phyloP scores from a whole-genome alignment of 2,113 vertebrate species.

The Esox niger region DNA sequence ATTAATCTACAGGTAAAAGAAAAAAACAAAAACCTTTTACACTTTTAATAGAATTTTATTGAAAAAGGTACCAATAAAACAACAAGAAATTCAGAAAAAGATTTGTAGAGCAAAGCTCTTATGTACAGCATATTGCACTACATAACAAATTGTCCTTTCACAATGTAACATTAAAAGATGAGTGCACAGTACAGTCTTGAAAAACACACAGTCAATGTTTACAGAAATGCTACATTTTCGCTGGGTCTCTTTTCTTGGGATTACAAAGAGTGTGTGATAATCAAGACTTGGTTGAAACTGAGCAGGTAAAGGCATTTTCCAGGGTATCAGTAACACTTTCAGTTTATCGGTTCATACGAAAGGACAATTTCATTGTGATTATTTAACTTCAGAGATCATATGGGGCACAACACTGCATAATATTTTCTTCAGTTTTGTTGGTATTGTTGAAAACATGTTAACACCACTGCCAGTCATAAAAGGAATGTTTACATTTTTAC shows the following conservation, averaged over 20 bases:
- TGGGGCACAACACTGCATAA: constrained; percentile 38
- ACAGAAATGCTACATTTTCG: constrained; percentile 83
- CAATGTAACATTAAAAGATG: constrained; percentile 70
- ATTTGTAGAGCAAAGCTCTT: constrained; percentile 79
- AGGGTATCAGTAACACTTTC: constrained; percentile 64
- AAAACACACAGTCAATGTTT: constrained; percentile 83
- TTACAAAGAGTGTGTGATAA: constrained; percentile 77
- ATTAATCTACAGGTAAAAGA: neutral
- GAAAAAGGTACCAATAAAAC: constrained; percentile 79
- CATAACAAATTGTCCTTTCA: constrained; percentile 76
- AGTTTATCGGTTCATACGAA: constrained; percentile 45
- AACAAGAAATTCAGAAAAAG: constrained; percentile 69
- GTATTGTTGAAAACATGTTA: constrained; percentile 5
- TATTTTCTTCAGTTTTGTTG: constrained; percentile 47
- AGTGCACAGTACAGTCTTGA: constrained; percentile 81
- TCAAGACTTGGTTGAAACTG: constrained; percentile 73
- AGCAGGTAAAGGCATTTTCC: constrained; percentile 76
- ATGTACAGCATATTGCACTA: constrained; percentile 84
- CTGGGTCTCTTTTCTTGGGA: constrained; percentile 80
- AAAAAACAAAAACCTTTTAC: constrained; percentile 19
- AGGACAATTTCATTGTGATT: constrained; percentile 36
- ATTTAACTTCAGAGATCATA: constrained; percentile 20
- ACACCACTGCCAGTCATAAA: constrained; percentile 53
- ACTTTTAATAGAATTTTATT: constrained; percentile 78
- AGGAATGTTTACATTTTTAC: constrained; percentile 65